Base-by-base conservation (phyloP, 2,797 vertebrate genomes). In the Siniperca scherzeri region DNA sequence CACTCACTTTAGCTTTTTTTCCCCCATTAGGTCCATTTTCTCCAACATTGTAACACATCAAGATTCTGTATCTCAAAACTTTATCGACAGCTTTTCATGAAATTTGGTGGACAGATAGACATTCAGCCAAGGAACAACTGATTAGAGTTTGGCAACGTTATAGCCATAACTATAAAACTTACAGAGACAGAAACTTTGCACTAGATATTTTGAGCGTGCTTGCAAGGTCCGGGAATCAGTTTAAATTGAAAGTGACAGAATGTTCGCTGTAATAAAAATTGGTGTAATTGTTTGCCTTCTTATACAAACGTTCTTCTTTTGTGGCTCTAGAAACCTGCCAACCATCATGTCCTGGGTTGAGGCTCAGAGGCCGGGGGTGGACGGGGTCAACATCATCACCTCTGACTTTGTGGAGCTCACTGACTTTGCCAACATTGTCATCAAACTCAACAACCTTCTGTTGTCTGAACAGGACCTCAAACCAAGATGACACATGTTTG, bases 331-430 rank as follows among this genome's bases (percentile, higher is more conserved):
- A 94, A 99, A 99, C 87, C 96, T 99, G 83, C 98, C 98, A 50
- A 93, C 96, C 89, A 99, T 99, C 90, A 96, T 99, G 91, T 96
- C 96, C 7, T 99, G 98, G 98, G 97, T 99, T 77, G 96, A 97
- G 91, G 91, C 89, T 27, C 98, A 99, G 93, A 98, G 94, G 83
- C 98, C 98, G 0, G 98, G 98, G 10, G 75, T 91, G 70, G 95
- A 92, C 78, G 98, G 99, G 4, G 97, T 99, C 88, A 99, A 99
- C 94, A 99, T 99, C 92, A 98, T 99, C 93, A 99, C 99, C 0
- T 99, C 98, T 5, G 99, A 99, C 94, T 99, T 99, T 68, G 98
- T 99, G 93, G 99, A 99, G 70, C 96, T 99, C 90, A 97, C 97
- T 53, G 98, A 99, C 93, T 99, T 99, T 91, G 97, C 98, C 89